Conservation (phyloP, 2,113 vertebrate genomes). For the Xiphorhynchus elegans region DNA sequence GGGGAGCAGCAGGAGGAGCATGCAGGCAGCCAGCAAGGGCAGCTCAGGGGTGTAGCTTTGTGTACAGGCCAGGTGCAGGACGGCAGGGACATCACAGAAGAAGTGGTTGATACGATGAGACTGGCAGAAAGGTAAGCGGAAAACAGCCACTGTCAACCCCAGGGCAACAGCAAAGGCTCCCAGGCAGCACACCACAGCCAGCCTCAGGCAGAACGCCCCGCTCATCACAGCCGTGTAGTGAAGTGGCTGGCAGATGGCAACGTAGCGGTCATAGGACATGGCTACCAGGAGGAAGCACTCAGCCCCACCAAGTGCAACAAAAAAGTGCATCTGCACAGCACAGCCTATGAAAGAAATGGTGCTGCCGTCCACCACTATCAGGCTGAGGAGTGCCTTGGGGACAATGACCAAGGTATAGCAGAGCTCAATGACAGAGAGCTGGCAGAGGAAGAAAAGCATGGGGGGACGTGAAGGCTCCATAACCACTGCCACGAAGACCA, state of each 20-base stretch:
- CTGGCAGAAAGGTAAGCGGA: conserved; percentile 67
- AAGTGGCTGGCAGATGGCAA: conserved; percentile 40
- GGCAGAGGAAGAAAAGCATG: conserved; percentile 74
- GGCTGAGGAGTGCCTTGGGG: conserved; percentile 58
- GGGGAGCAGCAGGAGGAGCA: conserved; percentile 67
- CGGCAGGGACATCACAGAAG: conserved; percentile 24
- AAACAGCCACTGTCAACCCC: conserved; percentile 46
- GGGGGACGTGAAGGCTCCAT: conserved; percentile 42
- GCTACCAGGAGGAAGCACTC: conserved; percentile 51
- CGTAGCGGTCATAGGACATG: neutral
- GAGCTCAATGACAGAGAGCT: conserved; percentile 68
- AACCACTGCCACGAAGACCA: conserved; percentile 56
- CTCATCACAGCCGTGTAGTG: neutral
- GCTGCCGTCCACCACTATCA: neutral
- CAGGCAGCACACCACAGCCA: conserved; percentile 51
- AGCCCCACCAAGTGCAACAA: conserved; percentile 17
- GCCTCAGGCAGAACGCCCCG: conserved; percentile 4
- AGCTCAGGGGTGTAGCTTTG: conserved; percentile 24
- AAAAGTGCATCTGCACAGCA: conserved; percentile 70
- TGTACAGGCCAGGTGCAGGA: conserved; percentile 53
- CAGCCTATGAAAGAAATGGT: conserved; percentile 71
- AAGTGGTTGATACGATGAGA: neutral
- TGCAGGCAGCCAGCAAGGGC: conserved; percentile 57
- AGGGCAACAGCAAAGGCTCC: conserved; percentile 15
- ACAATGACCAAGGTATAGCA: conserved; percentile 69